A percentile compares a stretch with the other conserved stretches of the same genome.
phyloP scores from a whole-genome alignment of 2,888 invertebrate species.

The Zygothrica quintamaculata region DNA sequence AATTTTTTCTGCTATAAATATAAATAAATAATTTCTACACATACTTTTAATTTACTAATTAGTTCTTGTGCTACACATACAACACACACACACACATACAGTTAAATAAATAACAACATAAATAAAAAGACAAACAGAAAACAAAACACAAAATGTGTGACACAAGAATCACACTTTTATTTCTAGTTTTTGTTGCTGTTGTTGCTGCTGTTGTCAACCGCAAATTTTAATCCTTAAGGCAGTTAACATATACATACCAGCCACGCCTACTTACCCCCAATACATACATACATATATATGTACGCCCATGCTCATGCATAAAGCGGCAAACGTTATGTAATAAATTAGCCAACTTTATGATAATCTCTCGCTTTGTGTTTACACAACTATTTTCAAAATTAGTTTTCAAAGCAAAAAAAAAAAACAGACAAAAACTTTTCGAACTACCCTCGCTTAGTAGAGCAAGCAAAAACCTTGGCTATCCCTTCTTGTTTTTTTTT shows the following conservation, averaged over 20 bases:
- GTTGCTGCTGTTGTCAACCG: slow-evolving; percentile 40
- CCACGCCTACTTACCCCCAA: slow-evolving; percentile 5
- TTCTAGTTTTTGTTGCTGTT: slow-evolving; percentile 27
- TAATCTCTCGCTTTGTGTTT: slow-evolving; percentile 66
- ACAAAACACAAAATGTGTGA: background rate
- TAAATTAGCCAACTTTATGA: slow-evolving; percentile 68
- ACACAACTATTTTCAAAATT: slow-evolving; percentile 67
- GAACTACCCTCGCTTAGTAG: background rate
- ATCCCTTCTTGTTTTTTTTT: background rate
- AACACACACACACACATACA: slow-evolving; percentile 14
- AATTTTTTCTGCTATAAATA: slow-evolving; percentile 1
- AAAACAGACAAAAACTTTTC: slow-evolving; percentile 48
- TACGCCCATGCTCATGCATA: slow-evolving; percentile 32
- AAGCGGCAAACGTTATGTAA: slow-evolving; percentile 49
- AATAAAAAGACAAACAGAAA: slow-evolving; percentile 18
- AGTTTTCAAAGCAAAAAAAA: slow-evolving; percentile 54
- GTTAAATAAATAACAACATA: slow-evolving; percentile 41
- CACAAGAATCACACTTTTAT: slow-evolving; percentile 1
- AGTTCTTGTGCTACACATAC: slow-evolving; percentile 24
- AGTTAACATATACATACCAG: too few species aligned
- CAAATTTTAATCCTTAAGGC: slow-evolving; percentile 49
- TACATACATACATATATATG: too few species aligned
- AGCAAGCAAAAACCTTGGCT: too few species aligned
- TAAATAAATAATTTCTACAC: slow-evolving; percentile 11
- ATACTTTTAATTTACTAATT: slow-evolving; percentile 55